Conservation (phyloP, 2,797 vertebrate species). For the Acomys russatus region DNA sequence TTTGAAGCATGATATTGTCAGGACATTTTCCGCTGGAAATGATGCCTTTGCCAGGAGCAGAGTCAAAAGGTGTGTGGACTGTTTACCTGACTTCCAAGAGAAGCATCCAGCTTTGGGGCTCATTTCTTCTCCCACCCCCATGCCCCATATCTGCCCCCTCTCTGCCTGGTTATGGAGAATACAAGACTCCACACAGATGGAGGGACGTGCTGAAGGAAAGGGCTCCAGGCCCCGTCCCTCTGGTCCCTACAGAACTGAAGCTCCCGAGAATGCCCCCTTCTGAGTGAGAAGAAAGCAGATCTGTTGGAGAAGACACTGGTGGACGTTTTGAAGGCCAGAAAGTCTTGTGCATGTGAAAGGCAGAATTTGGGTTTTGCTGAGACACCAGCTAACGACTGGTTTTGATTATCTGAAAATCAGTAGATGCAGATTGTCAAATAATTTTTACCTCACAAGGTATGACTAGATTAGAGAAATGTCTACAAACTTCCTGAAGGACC, state of each 20-base stretch:
- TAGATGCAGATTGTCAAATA: constrained; percentile 38
- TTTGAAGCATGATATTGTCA: not conserved
- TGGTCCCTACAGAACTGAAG: not conserved
- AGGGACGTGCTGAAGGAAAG: not conserved
- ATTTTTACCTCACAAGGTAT: not conserved
- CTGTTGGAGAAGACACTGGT: not conserved
- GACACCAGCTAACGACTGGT: not conserved
- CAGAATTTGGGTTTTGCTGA: constrained; percentile 51
- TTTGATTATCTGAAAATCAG: constrained; percentile 68
- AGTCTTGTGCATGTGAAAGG: not conserved
- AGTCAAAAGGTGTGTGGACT: constrained; percentile 14
- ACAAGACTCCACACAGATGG: not conserved
- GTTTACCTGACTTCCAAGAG: not conserved
- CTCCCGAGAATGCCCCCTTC: not conserved
- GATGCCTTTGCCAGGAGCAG: not conserved
- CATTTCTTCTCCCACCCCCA: not conserved
- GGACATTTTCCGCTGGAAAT: not conserved
- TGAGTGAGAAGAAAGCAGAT: not conserved
- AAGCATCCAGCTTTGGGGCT: constrained; percentile 14
- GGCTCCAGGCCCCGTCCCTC: not conserved
- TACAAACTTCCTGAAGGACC: not conserved
- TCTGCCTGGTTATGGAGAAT: constrained; percentile 8
- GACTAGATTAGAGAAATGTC: constrained; percentile 21
- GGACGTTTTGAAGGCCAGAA: constrained; percentile 19
- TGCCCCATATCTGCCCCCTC: not conserved